These are phyloP conservation scores for Rhyacophila evoluta DNA, from an alignment of 2,888 invertebrate genomes.

Conservation along the genomic window DNA sequence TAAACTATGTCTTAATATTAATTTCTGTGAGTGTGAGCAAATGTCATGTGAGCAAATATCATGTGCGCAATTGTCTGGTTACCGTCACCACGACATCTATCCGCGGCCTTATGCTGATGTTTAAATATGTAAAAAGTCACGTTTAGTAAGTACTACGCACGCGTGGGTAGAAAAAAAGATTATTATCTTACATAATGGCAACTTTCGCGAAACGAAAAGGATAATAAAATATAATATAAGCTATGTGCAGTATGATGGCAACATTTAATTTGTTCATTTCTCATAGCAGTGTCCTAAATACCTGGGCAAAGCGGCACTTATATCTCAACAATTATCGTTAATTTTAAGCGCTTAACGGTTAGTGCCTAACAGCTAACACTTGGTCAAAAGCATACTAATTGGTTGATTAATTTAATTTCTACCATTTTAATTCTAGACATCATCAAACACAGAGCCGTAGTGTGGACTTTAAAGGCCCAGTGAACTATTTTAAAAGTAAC, in stretches of 20 bases:
- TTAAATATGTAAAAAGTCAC: slow-evolving; percentile 8
- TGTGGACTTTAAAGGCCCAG: too few relatives aligned
- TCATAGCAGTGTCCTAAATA: slow-evolving; percentile 18
- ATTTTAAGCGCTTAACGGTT: background rate
- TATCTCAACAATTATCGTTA: slow-evolving; percentile 10
- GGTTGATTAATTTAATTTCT: background rate
- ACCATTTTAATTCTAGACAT: background rate
- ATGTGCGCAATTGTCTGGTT: too few relatives aligned
- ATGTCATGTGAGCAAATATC: too few relatives aligned
- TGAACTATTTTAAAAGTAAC: too few relatives aligned
- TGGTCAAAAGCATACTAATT: background rate
- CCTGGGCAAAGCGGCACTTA: background rate
- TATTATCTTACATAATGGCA: background rate
- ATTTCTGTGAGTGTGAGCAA: too few relatives aligned
- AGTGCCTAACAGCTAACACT: background rate
- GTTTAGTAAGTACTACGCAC: background rate
- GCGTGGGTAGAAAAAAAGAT: background rate
- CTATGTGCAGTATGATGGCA: background rate
- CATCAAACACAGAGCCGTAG: too few relatives aligned
- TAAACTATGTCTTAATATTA: too few relatives aligned
- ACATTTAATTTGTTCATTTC: background rate
- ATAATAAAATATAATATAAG: background rate
- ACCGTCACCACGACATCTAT: too few relatives aligned
- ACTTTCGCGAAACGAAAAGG: background rate
- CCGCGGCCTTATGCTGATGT: too few relatives aligned